Base-by-base conservation (phyloP, 2,113 vertebrate species). In the Chionodraco myersi region DNA sequence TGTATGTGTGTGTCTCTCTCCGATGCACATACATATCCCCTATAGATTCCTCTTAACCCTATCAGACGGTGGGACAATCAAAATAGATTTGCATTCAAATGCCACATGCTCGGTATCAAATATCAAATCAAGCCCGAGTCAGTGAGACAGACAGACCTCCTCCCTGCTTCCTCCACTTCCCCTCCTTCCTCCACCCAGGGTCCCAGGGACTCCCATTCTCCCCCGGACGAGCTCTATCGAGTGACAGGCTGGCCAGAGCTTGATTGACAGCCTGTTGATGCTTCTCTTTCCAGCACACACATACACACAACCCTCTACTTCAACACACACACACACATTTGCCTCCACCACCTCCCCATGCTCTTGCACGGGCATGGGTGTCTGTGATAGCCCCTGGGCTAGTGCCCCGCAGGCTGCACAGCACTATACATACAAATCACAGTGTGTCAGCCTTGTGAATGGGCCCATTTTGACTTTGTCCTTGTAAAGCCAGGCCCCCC, bases 21-120 rank as follows among this genome's bases (percentile, higher is more conserved):
- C n/a, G 82, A 69, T 74, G 69, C 84, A 89, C 84, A 87, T 81
- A 78, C 87, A 90, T 86, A 91, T 92, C 90, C 92, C 92, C 91
- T 72, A 90, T 87, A 93, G 91, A 41, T 86, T 91, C 85, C 85
- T 82, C 88, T 90, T 93, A 93, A 92, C 89, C 86, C 85, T 86
- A 91, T 93, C 92, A 90, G 92, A 86, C 78, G 66, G 76, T 72
- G 86, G 86, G 89, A 92, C 93, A 90, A 93, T 93, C 89, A 91
- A 89, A 94, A 90, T 83, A 94, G 89, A 93, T 92, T 93, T 92
- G 92, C 91, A 93, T 94, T 92, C 89, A 92, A 93, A 94, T 94
- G 92, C 91, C 91, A 92, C 86, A 90, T 77, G 87, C 89, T 87
- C 80, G n/a, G 84, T 92, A 94, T 93, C 93, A 93, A 93, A 94